phyloP scores from a whole-genome alignment of 2,797 vertebrate genomes.

The Uromys caudimaculatus region DNA sequence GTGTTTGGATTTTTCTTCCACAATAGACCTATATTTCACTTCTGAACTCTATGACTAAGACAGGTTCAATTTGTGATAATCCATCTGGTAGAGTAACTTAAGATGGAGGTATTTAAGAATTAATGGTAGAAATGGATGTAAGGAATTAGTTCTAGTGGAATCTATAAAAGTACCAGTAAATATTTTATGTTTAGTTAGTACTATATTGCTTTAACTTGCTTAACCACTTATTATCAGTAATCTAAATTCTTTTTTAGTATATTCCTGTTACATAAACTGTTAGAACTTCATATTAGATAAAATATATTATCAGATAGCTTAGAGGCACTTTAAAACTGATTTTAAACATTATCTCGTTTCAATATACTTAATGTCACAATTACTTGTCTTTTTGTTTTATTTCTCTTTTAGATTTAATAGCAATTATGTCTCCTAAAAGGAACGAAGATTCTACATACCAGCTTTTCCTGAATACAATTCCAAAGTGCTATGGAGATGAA shows the following conservation, averaged over 20 bases:
- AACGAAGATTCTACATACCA: neutral
- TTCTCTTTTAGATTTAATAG: neutral
- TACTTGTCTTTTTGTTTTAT: neutral
- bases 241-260: neutral
- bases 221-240: neutral
- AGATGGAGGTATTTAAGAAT: neutral
- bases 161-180: neutral
- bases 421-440: neutral
- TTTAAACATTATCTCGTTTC: neutral
- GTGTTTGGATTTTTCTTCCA: neutral
- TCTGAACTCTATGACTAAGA: neutral
- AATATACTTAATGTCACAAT: neutral
- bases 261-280: neutral
- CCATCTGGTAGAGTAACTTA: conserved; percentile 8
- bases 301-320: neutral
- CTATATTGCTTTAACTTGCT: neutral
- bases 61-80: neutral
- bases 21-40: neutral
- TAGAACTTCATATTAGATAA: neutral
- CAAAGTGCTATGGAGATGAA: neutral
- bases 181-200: conserved; percentile 37
- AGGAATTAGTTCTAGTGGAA: neutral
- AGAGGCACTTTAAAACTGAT: neutral
- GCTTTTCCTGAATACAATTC: neutral
- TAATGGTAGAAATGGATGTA: neutral